Evolutionary conservation across 2,113 vertebrate species (phyloP).

Genomic region (Ochotona princeps): DNA sequence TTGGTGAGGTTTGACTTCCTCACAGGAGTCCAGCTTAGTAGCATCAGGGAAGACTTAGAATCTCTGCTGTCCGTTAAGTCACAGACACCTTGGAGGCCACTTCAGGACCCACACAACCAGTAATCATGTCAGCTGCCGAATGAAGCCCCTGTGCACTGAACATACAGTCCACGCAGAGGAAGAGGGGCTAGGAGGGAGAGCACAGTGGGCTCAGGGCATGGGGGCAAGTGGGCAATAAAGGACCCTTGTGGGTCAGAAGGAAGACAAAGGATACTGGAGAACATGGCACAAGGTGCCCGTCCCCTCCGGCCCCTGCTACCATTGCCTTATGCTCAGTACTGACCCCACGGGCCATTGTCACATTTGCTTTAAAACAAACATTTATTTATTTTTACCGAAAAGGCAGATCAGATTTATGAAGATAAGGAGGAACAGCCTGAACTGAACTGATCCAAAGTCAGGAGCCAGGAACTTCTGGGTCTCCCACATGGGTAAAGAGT

Average conservation of each 20-base stretch:
- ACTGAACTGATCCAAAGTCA: no score
- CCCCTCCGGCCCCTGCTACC: no score
- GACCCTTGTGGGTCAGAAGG: neutral
- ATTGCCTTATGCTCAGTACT: neutral
- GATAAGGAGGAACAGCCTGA: no score
- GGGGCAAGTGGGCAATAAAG: accelerated
- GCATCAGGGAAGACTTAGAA: neutral
- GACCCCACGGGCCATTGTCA: neutral
- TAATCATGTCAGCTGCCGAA: neutral
- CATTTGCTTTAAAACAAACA: neutral
- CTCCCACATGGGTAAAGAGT: no score
- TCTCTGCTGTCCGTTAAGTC: neutral
- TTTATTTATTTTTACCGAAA: no score
- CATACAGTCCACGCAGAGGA: accelerated
- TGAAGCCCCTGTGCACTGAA: neutral
- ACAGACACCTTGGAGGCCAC: conserved; percentile 14
- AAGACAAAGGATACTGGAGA: neutral
- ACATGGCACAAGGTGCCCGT: neutral
- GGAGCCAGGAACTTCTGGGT: no score
- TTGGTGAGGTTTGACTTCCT: neutral
- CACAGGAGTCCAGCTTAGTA: neutral
- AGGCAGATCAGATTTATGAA: no score
- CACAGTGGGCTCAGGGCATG: neutral
- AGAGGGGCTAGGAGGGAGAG: neutral
- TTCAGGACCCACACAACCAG: neutral